Percentiles rank a stretch among this genome's conserved stretches.
These are phyloP conservation scores for Diacarnus erythraeanus DNA, from an alignment of 37 sponge, comb jelly and placozoan species.

Conservation along the genomic window DNA sequence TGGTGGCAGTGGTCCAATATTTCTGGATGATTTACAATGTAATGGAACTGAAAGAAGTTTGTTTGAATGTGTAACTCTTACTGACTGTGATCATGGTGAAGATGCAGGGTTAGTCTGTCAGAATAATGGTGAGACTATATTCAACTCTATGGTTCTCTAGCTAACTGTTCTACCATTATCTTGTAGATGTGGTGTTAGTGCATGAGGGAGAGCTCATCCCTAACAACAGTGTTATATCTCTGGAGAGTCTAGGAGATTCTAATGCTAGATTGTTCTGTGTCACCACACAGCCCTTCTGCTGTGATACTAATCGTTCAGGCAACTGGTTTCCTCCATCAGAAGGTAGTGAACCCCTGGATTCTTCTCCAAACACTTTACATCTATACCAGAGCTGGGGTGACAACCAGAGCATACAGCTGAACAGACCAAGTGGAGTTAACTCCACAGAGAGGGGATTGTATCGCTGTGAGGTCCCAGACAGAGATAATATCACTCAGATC, in stretches of 20 bases:
- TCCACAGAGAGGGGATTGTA: background rate
- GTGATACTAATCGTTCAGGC: constrained; percentile 10
- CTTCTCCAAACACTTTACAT: background rate
- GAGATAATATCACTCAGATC: background rate
- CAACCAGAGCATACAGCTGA: constrained; percentile 9
- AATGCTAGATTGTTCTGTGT: background rate
- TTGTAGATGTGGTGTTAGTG: background rate
- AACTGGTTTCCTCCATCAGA: background rate
- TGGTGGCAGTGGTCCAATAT: background rate
- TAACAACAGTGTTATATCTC: constrained; percentile 1
- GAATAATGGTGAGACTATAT: background rate
- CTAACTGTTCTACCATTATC: background rate
- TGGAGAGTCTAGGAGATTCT: background rate
- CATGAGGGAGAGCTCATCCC: background rate
- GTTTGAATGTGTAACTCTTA: background rate
- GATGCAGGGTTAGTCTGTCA: constrained; percentile 12
- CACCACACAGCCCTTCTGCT: background rate
- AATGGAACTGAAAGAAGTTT: constrained; percentile 6
- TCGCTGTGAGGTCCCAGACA: constrained; percentile 14
- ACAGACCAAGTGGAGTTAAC: background rate
- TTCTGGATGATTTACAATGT: constrained; percentile 6
- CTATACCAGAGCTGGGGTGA: constrained; percentile 9
- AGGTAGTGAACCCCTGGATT: background rate
- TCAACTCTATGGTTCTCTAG: background rate
- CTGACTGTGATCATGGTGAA: constrained; percentile 3